Evolutionary conservation across 2,888 invertebrate genomes (phyloP).

Genomic region (Crematogaster levior): DNA sequence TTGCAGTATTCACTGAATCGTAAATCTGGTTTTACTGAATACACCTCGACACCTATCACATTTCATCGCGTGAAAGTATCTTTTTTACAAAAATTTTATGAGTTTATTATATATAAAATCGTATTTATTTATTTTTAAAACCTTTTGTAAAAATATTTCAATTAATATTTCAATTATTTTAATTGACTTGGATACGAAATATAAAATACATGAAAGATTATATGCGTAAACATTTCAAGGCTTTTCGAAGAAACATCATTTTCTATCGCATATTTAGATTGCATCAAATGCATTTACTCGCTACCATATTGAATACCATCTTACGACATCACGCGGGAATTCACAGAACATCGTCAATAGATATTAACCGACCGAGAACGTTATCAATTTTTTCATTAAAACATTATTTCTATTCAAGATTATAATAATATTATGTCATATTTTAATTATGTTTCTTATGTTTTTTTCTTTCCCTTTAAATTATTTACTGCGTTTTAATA

Average conservation of each 20-base stretch:
- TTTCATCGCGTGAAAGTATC: background rate
- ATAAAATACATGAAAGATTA: background rate
- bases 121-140: too few relatives aligned
- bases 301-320: background rate
- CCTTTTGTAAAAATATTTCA: background rate
- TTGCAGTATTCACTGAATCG: conserved; percentile 9
- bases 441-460: background rate
- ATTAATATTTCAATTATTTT: background rate
- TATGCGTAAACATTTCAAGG: background rate
- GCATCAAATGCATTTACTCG: background rate
- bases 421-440: background rate
- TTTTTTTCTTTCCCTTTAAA: background rate
- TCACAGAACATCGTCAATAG: background rate
- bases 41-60: background rate
- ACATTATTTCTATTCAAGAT: background rate
- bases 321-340: conserved; percentile 39
- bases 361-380: conserved; percentile 24
- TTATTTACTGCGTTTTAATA: background rate
- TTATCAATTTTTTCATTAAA: background rate
- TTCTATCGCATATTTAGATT: conserved; percentile 6
- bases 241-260: background rate
- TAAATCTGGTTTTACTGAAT: background rate
- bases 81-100: background rate
- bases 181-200: background rate
- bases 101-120: background rate